phyloP scores from a whole-genome alignment of 2,113 vertebrate species.

The Tragulus kanchil region DNA sequence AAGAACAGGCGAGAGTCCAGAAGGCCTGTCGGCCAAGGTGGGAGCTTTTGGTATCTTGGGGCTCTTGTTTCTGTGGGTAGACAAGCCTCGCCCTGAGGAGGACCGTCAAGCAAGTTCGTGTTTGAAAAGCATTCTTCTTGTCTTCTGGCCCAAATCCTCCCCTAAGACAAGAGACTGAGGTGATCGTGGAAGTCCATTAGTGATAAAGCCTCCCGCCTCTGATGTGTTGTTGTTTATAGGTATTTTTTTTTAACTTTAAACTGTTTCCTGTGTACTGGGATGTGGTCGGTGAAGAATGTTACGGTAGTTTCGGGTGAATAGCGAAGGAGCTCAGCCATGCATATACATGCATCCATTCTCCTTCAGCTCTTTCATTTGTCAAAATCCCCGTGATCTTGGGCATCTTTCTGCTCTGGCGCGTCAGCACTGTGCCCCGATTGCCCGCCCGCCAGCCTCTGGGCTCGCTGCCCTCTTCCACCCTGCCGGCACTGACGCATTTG shows the following conservation, averaged over 20 bases:
- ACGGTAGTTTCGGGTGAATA: neutral
- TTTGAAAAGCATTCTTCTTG: neutral
- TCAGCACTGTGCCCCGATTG: accelerated
- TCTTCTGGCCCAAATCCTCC: neutral
- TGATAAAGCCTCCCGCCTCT: neutral
- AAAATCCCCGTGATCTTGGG: neutral
- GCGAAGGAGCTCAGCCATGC: neutral
- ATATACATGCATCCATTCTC: neutral
- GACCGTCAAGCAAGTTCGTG: neutral
- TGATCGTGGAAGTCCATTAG: neutral
- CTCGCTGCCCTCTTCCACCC: neutral
- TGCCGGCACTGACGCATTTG: neutral
- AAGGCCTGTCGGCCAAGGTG: neutral
- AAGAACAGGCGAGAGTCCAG: neutral
- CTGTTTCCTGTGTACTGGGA: neutral
- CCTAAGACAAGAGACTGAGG: neutral
- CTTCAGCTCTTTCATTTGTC: neutral
- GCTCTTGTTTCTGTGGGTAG: neutral
- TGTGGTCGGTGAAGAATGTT: neutral
- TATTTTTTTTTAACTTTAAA: neutral
- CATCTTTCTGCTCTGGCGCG: neutral
- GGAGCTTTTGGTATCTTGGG: neutral
- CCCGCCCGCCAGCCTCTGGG: neutral
- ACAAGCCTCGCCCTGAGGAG: no score
- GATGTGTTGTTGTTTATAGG: neutral